These are phyloP conservation scores for Trypoxylus dichotomus DNA, from an alignment of 1,140 invertebrate genomes.

Conservation along the genomic window DNA sequence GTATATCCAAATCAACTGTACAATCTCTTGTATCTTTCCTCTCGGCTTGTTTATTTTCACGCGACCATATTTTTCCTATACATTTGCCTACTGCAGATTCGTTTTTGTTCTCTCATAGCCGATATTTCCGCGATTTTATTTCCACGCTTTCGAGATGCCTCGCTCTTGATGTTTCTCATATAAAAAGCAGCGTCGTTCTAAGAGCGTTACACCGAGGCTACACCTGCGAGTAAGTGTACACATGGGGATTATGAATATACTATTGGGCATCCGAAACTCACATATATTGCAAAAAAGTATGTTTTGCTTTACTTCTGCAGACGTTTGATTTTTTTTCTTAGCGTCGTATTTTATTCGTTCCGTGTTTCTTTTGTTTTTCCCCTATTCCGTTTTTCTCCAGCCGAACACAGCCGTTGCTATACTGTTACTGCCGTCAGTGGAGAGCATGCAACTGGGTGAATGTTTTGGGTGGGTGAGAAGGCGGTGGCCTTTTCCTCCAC, in stretches of 20 bases:
- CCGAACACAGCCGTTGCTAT: background rate
- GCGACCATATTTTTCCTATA: background rate
- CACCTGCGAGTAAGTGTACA: constrained; percentile 30
- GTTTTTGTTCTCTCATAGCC: background rate
- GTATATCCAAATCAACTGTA: background rate
- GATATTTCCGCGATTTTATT: constrained; percentile 15
- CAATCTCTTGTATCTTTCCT: background rate
- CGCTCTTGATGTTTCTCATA: background rate
- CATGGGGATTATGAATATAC: constrained; percentile 31
- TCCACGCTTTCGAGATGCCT: background rate
- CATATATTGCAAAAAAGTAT: constrained; percentile 20
- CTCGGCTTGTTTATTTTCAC: background rate
- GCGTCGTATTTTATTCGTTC: background rate
- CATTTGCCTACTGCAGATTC: background rate
- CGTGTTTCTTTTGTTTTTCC: background rate
- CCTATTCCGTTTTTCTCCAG: background rate
- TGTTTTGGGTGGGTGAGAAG: background rate
- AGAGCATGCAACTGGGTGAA: background rate
- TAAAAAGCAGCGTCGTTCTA: background rate
- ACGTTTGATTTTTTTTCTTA: constrained; percentile 9
- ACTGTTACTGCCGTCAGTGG: background rate
- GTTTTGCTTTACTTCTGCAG: constrained; percentile 15
- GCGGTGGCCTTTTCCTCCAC: background rate
- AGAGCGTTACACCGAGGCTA: background rate
- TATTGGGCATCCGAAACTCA: constrained; percentile 14